Conservation (phyloP, 64 coral and sea anemone genomes). For the Actinia equina region DNA sequence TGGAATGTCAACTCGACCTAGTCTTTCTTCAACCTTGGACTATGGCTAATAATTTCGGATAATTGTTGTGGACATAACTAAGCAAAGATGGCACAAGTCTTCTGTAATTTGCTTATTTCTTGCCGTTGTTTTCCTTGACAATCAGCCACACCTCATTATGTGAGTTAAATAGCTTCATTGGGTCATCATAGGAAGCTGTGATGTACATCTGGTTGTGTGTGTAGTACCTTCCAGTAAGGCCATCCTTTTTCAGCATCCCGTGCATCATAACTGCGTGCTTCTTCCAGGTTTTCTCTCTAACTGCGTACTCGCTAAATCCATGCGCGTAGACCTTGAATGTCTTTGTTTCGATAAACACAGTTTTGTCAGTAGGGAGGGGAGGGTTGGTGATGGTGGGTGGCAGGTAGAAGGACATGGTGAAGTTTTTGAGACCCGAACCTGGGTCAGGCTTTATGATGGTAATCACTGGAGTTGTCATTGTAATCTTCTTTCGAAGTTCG, state of each 20-base stretch:
- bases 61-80: background rate
- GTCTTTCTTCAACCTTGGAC: too few relatives aligned
- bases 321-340: slow-evolving; percentile 9
- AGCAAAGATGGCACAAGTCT: background rate
- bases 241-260: background rate
- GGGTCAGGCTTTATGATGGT: background rate
- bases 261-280: slow-evolving; percentile 4
- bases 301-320: background rate
- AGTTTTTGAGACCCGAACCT: background rate
- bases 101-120: background rate
- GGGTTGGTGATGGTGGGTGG: background rate
- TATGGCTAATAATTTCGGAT: too few relatives aligned
- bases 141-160: slow-evolving; percentile 19
- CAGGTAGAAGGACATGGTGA: slow-evolving; percentile 27
- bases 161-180: slow-evolving; percentile 18
- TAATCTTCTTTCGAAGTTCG: background rate
- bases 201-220: background rate
- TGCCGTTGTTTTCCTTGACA: background rate
- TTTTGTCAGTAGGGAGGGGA: background rate
- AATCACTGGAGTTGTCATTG: slow-evolving; percentile 13
- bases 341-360: background rate
- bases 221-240: background rate
- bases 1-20: too few relatives aligned
- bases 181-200: slow-evolving; percentile 20
- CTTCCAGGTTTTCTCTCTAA: background rate